phyloP scores from a whole-genome alignment of 1,140 invertebrate species.

The Drosophila orosa region DNA sequence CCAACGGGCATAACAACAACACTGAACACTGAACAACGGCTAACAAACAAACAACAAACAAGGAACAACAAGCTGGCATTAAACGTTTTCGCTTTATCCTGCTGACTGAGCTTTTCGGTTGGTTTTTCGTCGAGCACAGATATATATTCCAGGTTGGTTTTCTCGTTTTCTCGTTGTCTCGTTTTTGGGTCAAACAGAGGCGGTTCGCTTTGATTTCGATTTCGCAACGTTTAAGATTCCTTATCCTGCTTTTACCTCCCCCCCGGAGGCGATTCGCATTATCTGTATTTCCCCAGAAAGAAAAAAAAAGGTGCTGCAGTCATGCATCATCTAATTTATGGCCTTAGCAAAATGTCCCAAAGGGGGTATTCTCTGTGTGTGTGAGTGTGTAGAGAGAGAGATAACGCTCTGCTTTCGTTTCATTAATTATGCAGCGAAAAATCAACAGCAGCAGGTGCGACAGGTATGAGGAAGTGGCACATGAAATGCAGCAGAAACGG shows the following conservation, averaged over 20 bases:
- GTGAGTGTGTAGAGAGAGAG: not conserved
- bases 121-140: not conserved
- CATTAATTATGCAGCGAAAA: slow-evolving; percentile 73
- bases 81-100: slow-evolving; percentile 75
- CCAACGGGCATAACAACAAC: slow-evolving; percentile 14
- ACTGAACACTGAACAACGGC: slow-evolving; percentile 11
- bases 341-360: slow-evolving; percentile 18
- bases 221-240: slow-evolving; percentile 24
- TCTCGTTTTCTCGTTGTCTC: not conserved
- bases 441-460: slow-evolving; percentile 47
- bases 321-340: slow-evolving; percentile 58
- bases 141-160: slow-evolving; percentile 32
- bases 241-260: slow-evolving; percentile 2
- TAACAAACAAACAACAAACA: slow-evolving; percentile 38
- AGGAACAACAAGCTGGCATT: slow-evolving; percentile 43
- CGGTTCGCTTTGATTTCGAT: slow-evolving; percentile 47
- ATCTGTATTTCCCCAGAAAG: slow-evolving; percentile 31
- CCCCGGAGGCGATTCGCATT: slow-evolving; percentile 35
- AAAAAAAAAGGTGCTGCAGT: not conserved
- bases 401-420: slow-evolving; percentile 52
- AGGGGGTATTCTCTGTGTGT: not conserved
- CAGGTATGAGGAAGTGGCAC: not conserved
- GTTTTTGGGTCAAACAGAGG: slow-evolving; percentile 27
- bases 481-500: not conserved
- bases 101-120: slow-evolving; percentile 63